A percentile compares a stretch with the other conserved stretches of the same genome.
These are phyloP conservation scores for Protonibea diacanthus DNA, from an alignment of 2,797 vertebrate species.

Conservation along the genomic window DNA sequence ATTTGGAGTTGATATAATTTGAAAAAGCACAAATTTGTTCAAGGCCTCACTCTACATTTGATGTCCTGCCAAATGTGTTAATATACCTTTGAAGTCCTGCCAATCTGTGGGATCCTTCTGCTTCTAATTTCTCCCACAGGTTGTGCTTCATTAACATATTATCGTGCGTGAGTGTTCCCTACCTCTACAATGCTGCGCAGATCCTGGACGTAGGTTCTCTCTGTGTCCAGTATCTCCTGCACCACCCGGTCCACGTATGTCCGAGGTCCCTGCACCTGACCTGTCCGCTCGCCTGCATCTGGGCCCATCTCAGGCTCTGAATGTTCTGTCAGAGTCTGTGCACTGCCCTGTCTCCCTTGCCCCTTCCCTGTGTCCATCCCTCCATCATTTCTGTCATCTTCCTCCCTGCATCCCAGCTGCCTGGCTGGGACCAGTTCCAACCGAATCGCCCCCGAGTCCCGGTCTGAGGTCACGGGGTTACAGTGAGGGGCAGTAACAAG, in stretches of 20 bases:
- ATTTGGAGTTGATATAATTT: constrained; percentile 20
- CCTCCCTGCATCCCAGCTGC: constrained; percentile 79
- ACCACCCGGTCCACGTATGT: constrained; percentile 97
- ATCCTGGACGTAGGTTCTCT: constrained; percentile 96
- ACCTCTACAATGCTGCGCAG: constrained; percentile 96
- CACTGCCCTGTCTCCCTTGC: constrained; percentile 73
- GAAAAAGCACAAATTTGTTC: constrained; percentile 22
- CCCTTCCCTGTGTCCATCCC: constrained; percentile 43
- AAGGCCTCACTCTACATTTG: constrained; percentile 22
- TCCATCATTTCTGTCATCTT: constrained; percentile 69
- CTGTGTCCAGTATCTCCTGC: constrained; percentile 97
- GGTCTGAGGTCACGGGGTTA: constrained; percentile 86
- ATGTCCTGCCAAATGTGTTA: constrained; percentile 36
- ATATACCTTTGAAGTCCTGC: constrained; percentile 21
- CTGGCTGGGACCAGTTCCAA: constrained; percentile 92
- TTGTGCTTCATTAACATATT: neutral
- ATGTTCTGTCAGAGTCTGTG: constrained; percentile 70
- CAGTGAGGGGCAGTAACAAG: constrained; percentile 86
- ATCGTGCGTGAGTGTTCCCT: constrained; percentile 60
- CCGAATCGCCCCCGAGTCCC: constrained; percentile 92
- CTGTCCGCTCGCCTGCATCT: constrained; percentile 67
- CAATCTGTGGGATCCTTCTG: constrained; percentile 15
- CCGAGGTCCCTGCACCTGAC: constrained; percentile 87
- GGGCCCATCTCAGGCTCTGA: constrained; percentile 73
- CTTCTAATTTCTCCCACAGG: constrained; percentile 15